Base-by-base conservation (phyloP, 2,888 invertebrate species). In the Ormyrus nitidulus region DNA sequence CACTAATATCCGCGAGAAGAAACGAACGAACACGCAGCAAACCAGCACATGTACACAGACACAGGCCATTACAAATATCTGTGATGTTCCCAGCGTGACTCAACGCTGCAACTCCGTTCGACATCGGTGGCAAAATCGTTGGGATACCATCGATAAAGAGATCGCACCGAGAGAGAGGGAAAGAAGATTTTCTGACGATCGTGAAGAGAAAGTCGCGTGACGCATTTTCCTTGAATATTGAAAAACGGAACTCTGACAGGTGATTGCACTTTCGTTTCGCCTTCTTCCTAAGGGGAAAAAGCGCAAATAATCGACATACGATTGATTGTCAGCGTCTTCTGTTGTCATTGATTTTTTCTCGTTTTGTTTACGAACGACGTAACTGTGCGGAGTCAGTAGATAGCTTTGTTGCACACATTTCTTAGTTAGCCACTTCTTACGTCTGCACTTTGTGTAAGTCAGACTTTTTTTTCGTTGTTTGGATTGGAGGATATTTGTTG, bases 161-260 rank as follows among this genome's bases (percentile, higher is more conserved):
- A 13, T 13, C 9, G 49, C 49, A 8, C n/a, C 49, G 13, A 34
- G 34, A 34, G 34, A 34, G 34, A 34, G 34, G 34, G 34, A 34
- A 34, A 34, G 34, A 34, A 34, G 34, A 34, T 34, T 34, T 34
- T 34, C 34, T 34, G 2, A 34, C 34, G 34, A 34, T 34, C 34
- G 34, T 34, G 4, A 34, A 34, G 34, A 34, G 34, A 34, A 34
- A 34, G 5, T 65, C 5, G 2, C 13, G 7, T 11, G 13, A 7
- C 13, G 64, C 64, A 5, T 53, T 11, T 59, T 6, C 44, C 34
- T 34, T 34, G 34, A 48, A 48, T 49, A 48, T 65, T 65, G 56
- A 13, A 64, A 59, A 58, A 53, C 58, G 44, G 53, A 66, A n/a
- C 49, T 62, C 9, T 68, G 58, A 72, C 78, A 72, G 78, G 78